Evolutionary conservation across 2,113 vertebrate species (phyloP).

Genomic region (Oncorhynchus nerka): DNA sequence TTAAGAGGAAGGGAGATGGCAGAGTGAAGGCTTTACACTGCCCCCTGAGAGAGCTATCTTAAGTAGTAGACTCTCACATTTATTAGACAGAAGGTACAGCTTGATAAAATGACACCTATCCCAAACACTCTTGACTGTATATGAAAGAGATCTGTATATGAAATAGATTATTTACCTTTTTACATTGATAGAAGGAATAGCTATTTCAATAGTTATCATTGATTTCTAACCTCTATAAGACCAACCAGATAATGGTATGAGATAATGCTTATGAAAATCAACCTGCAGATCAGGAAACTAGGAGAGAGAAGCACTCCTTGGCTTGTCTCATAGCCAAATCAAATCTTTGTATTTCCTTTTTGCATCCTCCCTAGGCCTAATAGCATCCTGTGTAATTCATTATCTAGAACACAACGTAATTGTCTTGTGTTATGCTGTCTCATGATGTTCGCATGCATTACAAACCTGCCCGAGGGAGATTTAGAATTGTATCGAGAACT

Average conservation of each 20-base stretch:
- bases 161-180: no score
- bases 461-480: background rate
- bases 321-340: no score
- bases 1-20: no score
- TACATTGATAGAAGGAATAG: background rate
- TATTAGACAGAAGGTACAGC: background rate
- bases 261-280: background rate
- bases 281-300: no score
- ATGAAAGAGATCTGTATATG: no score
- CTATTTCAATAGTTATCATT: background rate
- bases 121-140: no score
- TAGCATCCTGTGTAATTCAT: no score
- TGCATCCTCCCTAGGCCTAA: background rate
- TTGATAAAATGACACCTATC: no score
- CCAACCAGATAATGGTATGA: no score
- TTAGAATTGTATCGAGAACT: background rate
- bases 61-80: background rate
- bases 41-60: background rate
- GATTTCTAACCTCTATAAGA: background rate
- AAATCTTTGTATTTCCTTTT: no score
- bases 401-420: constrained; percentile 1
- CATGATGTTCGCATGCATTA: background rate
- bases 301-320: no score
- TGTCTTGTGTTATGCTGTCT: constrained; percentile 3
- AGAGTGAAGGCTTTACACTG: background rate